Conservation (phyloP, 2,113 vertebrate genomes). For the Sturnus vulgaris region DNA sequence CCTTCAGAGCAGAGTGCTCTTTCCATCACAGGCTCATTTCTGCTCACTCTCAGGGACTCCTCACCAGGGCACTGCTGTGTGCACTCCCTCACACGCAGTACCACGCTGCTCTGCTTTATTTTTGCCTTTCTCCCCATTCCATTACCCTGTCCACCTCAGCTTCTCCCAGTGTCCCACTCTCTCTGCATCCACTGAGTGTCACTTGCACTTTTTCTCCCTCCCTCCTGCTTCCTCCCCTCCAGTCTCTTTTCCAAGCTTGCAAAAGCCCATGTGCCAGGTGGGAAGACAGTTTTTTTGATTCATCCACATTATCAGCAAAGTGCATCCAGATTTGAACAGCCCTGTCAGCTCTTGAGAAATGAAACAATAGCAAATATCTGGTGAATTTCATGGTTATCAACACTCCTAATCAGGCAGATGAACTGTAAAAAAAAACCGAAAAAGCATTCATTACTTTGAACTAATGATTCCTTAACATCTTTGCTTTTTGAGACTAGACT, state of each 20-base stretch:
- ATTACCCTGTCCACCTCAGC: background rate
- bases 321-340: constrained; percentile 10
- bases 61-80: background rate
- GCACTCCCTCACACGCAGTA: rapidly evolving
- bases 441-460: constrained; percentile 29
- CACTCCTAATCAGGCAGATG: constrained; percentile 30
- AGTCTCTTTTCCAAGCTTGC: background rate
- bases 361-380: constrained; percentile 22
- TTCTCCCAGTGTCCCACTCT: background rate
- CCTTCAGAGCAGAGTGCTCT: background rate
- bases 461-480: constrained; percentile 55
- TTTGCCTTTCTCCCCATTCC: background rate
- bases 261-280: constrained; percentile 8
- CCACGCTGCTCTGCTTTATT: rapidly evolving
- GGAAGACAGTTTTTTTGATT: constrained; percentile 30
- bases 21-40: rapidly evolving
- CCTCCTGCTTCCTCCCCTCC: background rate
- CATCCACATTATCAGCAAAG: constrained; percentile 44
- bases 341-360: constrained; percentile 33
- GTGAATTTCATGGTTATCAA: constrained; percentile 41
- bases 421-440: background rate
- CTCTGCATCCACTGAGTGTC: background rate
- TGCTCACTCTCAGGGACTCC: background rate
- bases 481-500: background rate
- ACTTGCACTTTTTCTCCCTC: background rate